Base-by-base conservation (phyloP, 2,113 vertebrate genomes). In the Gadus chalcogrammus region DNA sequence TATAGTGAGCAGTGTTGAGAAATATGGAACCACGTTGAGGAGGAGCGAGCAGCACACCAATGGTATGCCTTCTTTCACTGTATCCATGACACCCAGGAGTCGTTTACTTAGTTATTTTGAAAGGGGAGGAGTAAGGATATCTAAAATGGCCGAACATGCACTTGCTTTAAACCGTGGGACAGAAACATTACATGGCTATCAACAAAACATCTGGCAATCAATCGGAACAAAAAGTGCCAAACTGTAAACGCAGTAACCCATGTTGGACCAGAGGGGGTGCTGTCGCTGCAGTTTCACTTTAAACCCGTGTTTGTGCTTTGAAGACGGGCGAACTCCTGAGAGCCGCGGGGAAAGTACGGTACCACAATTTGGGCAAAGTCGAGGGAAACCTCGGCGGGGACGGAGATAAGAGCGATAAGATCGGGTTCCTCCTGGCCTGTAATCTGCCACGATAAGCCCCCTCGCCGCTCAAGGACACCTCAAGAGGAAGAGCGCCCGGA, bases 381-480 rank as follows among this genome's bases (percentile, higher is more conserved):
- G 52, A n/a, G 15, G 16, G 13, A 20, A 24, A 24, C 22, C 22
- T n/a, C 8, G 42, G 64, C 24, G 22, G 20, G 13, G 53, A 58
- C 3, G 6, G 22, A 63, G 20, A 20, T 22, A 35, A 22, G 13
- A 48, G 31, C 1, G 55, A 18, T 20, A 22, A 17, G 16, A 8
- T 16, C 64, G 66, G 77, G 22, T 64, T 67, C 55, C 64, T 48
- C 68, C 58, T 42, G 73, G 84, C 81, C 68, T 79, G 79, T 82
- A 81, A 79, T 77, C 77, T 64, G 71, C 22, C 3, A 71, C 81
- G 81, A 84, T 84, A 85, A 85, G 80, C 74, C 67, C 59, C 75
- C n/a, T 74, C 82, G 84, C 83, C 85, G 90, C 86, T 85, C 72
- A 87, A 88, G 83, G 79, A 77, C 76, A 79, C 73, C 77, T 74